Conservation (phyloP, 2,888 invertebrate genomes). For the Zygaena filipendulae region DNA sequence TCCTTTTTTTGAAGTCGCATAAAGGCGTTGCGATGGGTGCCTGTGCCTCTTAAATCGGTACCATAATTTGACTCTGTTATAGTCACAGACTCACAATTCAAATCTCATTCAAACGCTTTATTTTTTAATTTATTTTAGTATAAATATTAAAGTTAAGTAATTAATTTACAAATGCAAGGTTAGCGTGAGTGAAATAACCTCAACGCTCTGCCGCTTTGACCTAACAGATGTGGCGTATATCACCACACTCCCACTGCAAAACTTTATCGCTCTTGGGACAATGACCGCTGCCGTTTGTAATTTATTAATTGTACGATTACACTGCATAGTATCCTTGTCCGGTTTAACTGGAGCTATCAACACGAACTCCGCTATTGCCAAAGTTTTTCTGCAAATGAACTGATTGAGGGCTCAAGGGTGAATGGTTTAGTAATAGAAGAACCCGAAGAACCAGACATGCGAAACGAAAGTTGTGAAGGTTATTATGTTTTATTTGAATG, state of each 20-base stretch:
- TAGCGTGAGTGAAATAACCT: too few relatives aligned
- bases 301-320: slow-evolving; percentile 62
- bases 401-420: slow-evolving; percentile 23
- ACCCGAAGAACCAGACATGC: slow-evolving; percentile 38
- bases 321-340: slow-evolving; percentile 33
- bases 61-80: too few relatives aligned
- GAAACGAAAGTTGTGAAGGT: slow-evolving; percentile 47
- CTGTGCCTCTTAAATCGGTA: too few relatives aligned
- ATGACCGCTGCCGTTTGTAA: slow-evolving; percentile 55
- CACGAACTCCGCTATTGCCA: slow-evolving; percentile 17
- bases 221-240: slow-evolving; percentile 57
- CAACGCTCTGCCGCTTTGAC: slow-evolving; percentile 43
- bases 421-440: slow-evolving; percentile 30
- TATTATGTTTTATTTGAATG: slow-evolving; percentile 33
- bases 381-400: slow-evolving; percentile 17
- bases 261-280: slow-evolving; percentile 53
- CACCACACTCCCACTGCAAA: slow-evolving; percentile 47
- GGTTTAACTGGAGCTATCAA: slow-evolving; percentile 32
- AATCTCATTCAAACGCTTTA: too few relatives aligned
- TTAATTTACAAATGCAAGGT: too few relatives aligned
- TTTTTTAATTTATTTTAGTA: too few relatives aligned
- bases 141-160: too few relatives aligned
- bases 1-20: too few relatives aligned
- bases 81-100: too few relatives aligned
- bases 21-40: too few relatives aligned